These are phyloP conservation scores for Aethina tumida DNA, from an alignment of 1,140 invertebrate genomes.

Conservation along the genomic window DNA sequence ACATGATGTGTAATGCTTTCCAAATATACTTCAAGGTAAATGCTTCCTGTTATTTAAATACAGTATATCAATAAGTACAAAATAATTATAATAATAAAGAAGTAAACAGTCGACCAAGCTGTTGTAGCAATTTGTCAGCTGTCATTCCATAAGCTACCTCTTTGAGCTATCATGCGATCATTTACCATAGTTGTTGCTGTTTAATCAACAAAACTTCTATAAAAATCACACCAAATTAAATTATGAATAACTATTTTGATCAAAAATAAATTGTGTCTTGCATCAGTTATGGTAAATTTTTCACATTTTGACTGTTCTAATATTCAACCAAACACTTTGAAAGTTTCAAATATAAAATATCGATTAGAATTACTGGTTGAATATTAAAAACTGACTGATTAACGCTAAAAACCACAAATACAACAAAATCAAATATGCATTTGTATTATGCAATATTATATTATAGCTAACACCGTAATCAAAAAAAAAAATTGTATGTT, in stretches of 20 bases:
- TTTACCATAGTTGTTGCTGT: slow-evolving; percentile 1
- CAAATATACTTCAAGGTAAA: slow-evolving; percentile 24
- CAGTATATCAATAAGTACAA: slow-evolving; percentile 32
- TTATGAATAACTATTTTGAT: neutral
- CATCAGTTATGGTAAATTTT: neutral
- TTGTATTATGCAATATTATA: slow-evolving; percentile 11
- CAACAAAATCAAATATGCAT: slow-evolving; percentile 8
- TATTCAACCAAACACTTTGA: slow-evolving; percentile 10
- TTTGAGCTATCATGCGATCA: slow-evolving; percentile 10
- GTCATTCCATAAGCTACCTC: slow-evolving; percentile 30
- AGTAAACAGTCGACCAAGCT: slow-evolving; percentile 23
- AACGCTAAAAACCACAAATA: slow-evolving; percentile 3
- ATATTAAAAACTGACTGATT: slow-evolving; percentile 11
- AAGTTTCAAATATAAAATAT: slow-evolving; percentile 7
- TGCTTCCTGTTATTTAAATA: slow-evolving; percentile 30
- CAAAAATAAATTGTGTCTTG: neutral
- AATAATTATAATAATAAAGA: slow-evolving; percentile 21
- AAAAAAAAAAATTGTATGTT: slow-evolving; percentile 9
- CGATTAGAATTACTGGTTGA: slow-evolving; percentile 9
- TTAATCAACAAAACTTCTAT: slow-evolving; percentile 4
- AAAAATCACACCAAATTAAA: neutral
- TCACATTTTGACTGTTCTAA: slow-evolving; percentile 9
- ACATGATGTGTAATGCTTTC: slow-evolving; percentile 12
- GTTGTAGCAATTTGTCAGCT: slow-evolving; percentile 22
- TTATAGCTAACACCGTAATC: slow-evolving; percentile 9